Base-by-base conservation (phyloP, 2,113 vertebrate genomes). In the Trochalopteron elliotii region DNA sequence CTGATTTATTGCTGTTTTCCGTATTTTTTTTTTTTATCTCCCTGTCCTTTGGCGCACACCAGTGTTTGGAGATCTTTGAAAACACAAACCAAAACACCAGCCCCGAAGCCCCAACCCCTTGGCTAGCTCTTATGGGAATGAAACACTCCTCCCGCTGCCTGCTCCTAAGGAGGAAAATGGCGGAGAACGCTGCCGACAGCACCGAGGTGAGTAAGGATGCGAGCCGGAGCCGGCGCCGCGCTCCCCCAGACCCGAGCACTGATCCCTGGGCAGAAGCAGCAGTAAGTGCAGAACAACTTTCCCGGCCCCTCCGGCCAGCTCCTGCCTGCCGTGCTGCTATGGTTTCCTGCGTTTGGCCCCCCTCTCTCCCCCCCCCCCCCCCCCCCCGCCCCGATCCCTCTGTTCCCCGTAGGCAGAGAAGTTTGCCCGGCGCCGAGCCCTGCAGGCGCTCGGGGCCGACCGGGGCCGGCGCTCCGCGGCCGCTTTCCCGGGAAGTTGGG, bases 131-230 rank as follows among this genome's bases (percentile, higher is more conserved):
- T 98, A 99, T 99, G 99, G 99, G 99, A 98, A 99, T 99, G 95
- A 99, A 99, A 98, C 99, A 99, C 98, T 99, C 99, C 97, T 99
- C 99, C 97, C 99, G 99, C 97, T 99, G 99, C 97, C 98, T 99
- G 98, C 98, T 99, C 98, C 99, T 99, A 50, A 97, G 99, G 99
- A 99, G 99, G 98, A 99, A 99, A 96, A 99, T 99, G 99, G 99
- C 99, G 98, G 99, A 99, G 97, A 98, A 97, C 93, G 94, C 97
- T 24, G 96, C 98, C 68, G 99, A 99, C 91, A 98, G 93, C 98
- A 94, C 98, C 22, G 99, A 99, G 99, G 99, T 99, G 98, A 98
- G 99, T 99, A 98, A 98, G 99, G 75, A 92, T 35, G 93, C 87
- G 68, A 78, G 59, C 40, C 92, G 37, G 47, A 22, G 94, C 94